Evolutionary conservation across 2,888 invertebrate species (phyloP).

Genomic region (Cosmorhoe ocellata): DNA sequence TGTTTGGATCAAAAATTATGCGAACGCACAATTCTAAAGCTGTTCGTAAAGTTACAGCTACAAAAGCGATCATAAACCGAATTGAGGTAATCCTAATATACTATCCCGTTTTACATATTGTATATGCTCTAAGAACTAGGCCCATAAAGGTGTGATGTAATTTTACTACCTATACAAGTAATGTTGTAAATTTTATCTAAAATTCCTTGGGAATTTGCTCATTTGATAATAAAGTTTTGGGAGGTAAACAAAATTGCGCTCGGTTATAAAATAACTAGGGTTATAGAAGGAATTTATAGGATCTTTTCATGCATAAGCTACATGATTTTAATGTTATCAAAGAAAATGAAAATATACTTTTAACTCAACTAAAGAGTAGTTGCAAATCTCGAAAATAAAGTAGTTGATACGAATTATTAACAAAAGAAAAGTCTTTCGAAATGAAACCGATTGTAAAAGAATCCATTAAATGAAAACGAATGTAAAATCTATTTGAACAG

Average conservation of each 20-base stretch:
- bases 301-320: too few relatives aligned
- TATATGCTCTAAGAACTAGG: background rate
- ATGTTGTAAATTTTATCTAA: constrained; percentile 2
- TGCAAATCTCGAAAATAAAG: too few relatives aligned
- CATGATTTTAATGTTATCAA: too few relatives aligned
- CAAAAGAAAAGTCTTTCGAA: too few relatives aligned
- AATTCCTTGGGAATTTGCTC: background rate
- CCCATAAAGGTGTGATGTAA: constrained; percentile 1
- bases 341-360: too few relatives aligned
- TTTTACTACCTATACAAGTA: constrained; percentile 2
- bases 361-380: too few relatives aligned
- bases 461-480: constrained; percentile 2
- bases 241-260: too few relatives aligned
- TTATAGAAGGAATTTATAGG: too few relatives aligned
- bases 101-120: constrained; percentile 12
- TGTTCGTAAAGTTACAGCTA: constrained; percentile 2
- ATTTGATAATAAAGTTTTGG: too few relatives aligned
- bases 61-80: constrained; percentile 6
- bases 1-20: constrained; percentile 9
- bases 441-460: background rate
- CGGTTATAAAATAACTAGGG: too few relatives aligned
- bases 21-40: constrained; percentile 1
- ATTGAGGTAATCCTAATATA: constrained; percentile 12
- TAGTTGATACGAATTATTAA: too few relatives aligned
- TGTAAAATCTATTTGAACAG: constrained; percentile 17